Evolutionary conservation across 2,797 vertebrate genomes (phyloP), one percentile per base, ranked within the genome.

Genomic region (Poliocrania exsul): DNA sequence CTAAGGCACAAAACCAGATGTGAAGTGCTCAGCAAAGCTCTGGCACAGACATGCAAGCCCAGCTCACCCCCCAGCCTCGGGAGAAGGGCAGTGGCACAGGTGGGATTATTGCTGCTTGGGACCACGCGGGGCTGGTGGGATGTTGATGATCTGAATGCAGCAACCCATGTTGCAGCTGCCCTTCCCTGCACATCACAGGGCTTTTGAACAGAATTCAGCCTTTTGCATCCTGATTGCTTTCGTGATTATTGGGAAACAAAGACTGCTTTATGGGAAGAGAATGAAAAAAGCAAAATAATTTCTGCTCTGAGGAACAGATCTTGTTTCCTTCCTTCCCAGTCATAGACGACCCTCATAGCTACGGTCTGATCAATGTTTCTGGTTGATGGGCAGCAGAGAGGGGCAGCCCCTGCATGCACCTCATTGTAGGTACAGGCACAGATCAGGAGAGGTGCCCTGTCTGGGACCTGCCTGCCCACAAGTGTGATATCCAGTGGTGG

Each of bases 71-170:
- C 9, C 58, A 65, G 71, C 49, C 49, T 37, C 1, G 0, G 33
- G 51, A 51, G 38, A 72, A 53, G 57, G 31, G 28, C 38, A 56
- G 26, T 3, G 2, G 66, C 10, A 3, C 29, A n/a, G 33, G 1
- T 0, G 0, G 62, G 47, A 15, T 53, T 86, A 44, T 7, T 86
- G 49, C 57, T 73, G 49, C 58, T 31, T n/a, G 38, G 56, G 24
- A 75, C 26, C 3, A 0, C 0, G 2, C 0, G 0, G 29, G 16
- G 17, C 28, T 4, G 2, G 60, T 49, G 72, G 56, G 87, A 33
- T 42, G 28, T 37, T 70, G 78, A 19, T 66, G 54, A 21, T 64
- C 70, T 88, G 79, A 53, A 40, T 67, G 31, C 49, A 85, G 40
- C 44, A 60, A 60, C 81, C 57, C 1, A 0, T 31, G 18, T 31